phyloP scores from a whole-genome alignment of 2,797 vertebrate species.

The Tapera naevia region DNA sequence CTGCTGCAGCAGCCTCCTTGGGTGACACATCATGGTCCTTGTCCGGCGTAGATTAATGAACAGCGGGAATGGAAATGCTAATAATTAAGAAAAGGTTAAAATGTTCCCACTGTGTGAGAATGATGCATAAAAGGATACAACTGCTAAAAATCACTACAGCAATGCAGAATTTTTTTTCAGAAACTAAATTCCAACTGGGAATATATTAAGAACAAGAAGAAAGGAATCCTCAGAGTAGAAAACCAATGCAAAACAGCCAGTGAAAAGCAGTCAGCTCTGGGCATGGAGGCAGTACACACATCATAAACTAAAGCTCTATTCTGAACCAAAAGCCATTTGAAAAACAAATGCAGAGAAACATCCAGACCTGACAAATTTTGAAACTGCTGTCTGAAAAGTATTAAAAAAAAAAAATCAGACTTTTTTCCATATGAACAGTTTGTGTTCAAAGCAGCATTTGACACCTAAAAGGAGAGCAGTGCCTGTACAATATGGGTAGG shows the following conservation, averaged over 20 bases:
- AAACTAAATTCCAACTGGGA: constrained; percentile 54
- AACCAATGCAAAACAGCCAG: background rate
- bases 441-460: background rate
- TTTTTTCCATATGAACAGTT: background rate
- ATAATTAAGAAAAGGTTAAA: constrained; percentile 76
- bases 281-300: background rate
- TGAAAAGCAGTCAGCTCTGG: background rate
- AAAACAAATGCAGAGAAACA: constrained; percentile 15
- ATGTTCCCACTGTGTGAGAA: constrained; percentile 40
- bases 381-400: background rate
- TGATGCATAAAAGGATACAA: constrained; percentile 28
- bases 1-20: background rate
- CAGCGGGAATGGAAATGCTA: constrained; percentile 53
- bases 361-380: background rate
- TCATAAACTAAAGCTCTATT: background rate
- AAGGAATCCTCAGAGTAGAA: constrained; percentile 15
- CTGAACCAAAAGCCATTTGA: background rate
- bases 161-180: background rate
- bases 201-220: constrained; percentile 58
- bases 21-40: constrained; percentile 15
- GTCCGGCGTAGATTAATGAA: constrained; percentile 60
- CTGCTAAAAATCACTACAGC: background rate
- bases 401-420: background rate
- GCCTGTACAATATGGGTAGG: background rate
- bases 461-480: background rate